Conservation (phyloP, 2,888 invertebrate genomes). For the Drosophila rubida region DNA sequence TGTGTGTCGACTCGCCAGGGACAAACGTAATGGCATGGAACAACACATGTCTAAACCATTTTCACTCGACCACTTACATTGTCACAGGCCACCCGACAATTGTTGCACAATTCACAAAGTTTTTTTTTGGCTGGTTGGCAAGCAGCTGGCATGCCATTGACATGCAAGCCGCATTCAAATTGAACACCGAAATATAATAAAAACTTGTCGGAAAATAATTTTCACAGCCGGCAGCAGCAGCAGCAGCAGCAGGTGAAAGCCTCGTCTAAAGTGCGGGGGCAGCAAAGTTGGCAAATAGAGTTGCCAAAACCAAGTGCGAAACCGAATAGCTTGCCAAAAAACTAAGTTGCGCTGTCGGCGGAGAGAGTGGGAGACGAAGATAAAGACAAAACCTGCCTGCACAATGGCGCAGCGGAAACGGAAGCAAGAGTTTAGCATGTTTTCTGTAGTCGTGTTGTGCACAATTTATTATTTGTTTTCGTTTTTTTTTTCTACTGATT, state of each 20-base stretch:
- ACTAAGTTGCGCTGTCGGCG: constrained; percentile 5
- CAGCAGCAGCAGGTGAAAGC: constrained; percentile 25
- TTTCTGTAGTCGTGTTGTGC: constrained; percentile 26
- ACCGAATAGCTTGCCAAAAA: constrained; percentile 41
- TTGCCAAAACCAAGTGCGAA: constrained; percentile 32
- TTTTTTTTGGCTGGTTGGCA: not conserved
- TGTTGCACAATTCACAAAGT: constrained; percentile 19
- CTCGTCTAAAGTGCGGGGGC: too few species aligned
- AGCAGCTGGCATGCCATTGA: constrained; percentile 24
- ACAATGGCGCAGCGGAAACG: constrained; percentile 81
- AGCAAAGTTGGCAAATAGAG: constrained; percentile 34
- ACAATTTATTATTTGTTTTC: constrained; percentile 40
- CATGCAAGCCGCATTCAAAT: constrained; percentile 45
- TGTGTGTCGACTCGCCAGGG: not conserved
- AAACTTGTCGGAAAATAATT: constrained; percentile 56
- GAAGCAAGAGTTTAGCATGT: constrained; percentile 71
- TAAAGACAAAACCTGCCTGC: constrained; percentile 57
- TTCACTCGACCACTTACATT: constrained; percentile 16
- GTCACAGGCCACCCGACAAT: constrained; percentile 26
- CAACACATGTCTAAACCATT: constrained; percentile 15
- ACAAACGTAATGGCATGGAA: not conserved
- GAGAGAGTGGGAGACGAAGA: constrained; percentile 9
- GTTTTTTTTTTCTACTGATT: constrained; percentile 16
- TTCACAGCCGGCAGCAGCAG: too few species aligned
- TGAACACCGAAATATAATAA: constrained; percentile 40